Evolutionary conservation across 1,140 invertebrate genomes (phyloP).

Genomic region (Diprion similis): DNA sequence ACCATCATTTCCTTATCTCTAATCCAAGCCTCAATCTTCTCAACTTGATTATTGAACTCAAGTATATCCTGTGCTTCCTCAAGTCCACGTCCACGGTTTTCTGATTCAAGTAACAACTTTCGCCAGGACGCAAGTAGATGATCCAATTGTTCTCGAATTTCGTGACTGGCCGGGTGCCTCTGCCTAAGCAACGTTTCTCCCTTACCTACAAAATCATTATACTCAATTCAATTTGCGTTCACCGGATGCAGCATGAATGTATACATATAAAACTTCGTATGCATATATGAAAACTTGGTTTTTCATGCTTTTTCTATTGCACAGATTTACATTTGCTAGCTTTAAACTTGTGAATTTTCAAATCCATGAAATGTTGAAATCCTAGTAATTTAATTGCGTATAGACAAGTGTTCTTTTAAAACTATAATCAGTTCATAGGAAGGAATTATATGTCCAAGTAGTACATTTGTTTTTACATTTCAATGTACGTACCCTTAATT

Average conservation of each 20-base stretch:
- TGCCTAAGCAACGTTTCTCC: conserved; percentile 73
- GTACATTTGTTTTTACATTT: background rate
- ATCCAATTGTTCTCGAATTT: conserved; percentile 78
- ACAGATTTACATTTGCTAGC: too few species aligned
- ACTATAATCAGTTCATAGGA: too few species aligned
- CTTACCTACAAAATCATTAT: conserved; percentile 53
- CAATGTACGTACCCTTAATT: conserved; percentile 69
- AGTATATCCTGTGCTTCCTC: conserved; percentile 98
- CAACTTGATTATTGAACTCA: conserved; percentile 95
- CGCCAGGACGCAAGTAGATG: conserved; percentile 80
- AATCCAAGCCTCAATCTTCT: conserved; percentile 96
- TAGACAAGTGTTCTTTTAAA: too few species aligned
- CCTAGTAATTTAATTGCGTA: too few species aligned
- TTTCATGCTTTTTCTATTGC: background rate
- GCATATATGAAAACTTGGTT: background rate
- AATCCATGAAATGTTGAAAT: background rate
- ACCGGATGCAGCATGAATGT: conserved; percentile 12
- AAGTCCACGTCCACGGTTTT: conserved; percentile 78
- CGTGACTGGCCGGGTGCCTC: conserved; percentile 73
- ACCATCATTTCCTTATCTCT: conserved; percentile 97
- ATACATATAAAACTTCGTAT: background rate
- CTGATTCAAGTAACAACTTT: conserved; percentile 79
- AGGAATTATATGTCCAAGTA: background rate
- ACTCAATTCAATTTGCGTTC: background rate
- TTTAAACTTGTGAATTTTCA: conserved; percentile 14